Evolutionary conservation across 2,888 invertebrate genomes (phyloP).

Genomic region (Amorpha juglandis): DNA sequence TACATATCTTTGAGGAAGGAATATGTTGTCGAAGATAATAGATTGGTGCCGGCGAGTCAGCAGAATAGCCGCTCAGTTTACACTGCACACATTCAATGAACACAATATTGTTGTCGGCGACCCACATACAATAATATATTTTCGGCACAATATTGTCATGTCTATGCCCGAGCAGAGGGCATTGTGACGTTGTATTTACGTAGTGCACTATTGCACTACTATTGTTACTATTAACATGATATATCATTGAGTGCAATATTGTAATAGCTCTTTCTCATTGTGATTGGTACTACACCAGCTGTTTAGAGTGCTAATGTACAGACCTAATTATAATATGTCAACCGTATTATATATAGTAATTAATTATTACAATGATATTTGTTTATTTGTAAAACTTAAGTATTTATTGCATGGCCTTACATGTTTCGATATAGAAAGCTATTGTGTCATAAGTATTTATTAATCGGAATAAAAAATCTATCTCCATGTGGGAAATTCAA

Average conservation of each 20-base stretch:
- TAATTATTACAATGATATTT: background rate
- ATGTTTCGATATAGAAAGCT: too few species aligned
- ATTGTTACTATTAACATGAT: too few species aligned
- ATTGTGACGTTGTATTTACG: constrained; percentile 8
- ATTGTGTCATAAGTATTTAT: too few species aligned
- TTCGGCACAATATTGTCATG: constrained; percentile 17
- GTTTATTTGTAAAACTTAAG: too few species aligned
- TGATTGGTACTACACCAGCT: constrained; percentile 6
- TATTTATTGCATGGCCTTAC: too few species aligned
- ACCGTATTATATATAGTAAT: background rate
- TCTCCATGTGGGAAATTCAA: background rate
- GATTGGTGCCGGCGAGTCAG: constrained; percentile 33
- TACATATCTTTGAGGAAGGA: constrained; percentile 15
- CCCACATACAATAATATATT: constrained; percentile 37
- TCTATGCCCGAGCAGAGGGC: constrained; percentile 15
- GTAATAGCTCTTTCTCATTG: constrained; percentile 23
- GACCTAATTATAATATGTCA: constrained; percentile 11
- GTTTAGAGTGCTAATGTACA: background rate
- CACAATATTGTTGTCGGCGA: constrained; percentile 34
- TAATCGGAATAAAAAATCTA: too few species aligned
- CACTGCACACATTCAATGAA: constrained; percentile 37
- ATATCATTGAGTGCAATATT: too few species aligned
- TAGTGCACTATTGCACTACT: constrained; percentile 11
- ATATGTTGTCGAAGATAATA: constrained; percentile 25
- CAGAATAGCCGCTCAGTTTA: constrained; percentile 38